A percentile compares a stretch with the other conserved stretches of the same genome.
phyloP scores from a whole-genome alignment of 2,113 vertebrate genomes.

The Notothenia coriiceps region DNA sequence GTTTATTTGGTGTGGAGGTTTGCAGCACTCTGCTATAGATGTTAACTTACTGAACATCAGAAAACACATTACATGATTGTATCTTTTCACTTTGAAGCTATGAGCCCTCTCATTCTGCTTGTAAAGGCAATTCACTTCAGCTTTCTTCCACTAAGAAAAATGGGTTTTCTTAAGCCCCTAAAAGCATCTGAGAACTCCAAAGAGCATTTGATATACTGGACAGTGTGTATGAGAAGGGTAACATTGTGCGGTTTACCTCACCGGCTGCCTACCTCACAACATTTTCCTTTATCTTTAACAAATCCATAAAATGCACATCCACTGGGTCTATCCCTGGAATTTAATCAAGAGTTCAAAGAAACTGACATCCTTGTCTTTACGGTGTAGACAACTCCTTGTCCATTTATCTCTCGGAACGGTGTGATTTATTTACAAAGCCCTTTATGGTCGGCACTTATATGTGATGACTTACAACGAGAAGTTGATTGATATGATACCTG shows the following conservation, averaged over 20 bases:
- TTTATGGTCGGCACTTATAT: slow-evolving; percentile 36
- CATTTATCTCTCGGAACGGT: slow-evolving; percentile 45
- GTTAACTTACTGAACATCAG: slow-evolving; percentile 33
- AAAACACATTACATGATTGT: slow-evolving; percentile 21
- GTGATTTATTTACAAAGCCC: slow-evolving; percentile 50
- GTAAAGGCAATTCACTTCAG: slow-evolving; percentile 25
- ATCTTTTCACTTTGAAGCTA: slow-evolving; percentile 38
- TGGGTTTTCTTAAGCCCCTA: slow-evolving; percentile 17
- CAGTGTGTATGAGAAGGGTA: slow-evolving; percentile 36
- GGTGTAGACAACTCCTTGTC: slow-evolving; percentile 27
- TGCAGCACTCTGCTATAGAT: slow-evolving; percentile 12
- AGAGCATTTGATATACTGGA: slow-evolving; percentile 56
- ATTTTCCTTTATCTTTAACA: slow-evolving; percentile 49
- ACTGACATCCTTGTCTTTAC: slow-evolving; percentile 7
- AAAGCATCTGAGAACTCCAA: slow-evolving; percentile 55
- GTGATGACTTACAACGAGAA: slow-evolving; percentile 23
- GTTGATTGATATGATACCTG: slow-evolving; percentile 35
- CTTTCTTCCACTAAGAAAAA: slow-evolving; percentile 20
- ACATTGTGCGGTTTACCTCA: slow-evolving; percentile 43
- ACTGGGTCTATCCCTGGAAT: slow-evolving; percentile 36
- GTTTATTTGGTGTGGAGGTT: slow-evolving; percentile 31
- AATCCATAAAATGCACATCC: slow-evolving; percentile 62
- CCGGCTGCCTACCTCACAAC: background rate
- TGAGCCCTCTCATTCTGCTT: slow-evolving; percentile 10
- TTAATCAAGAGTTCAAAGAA: slow-evolving; percentile 65